These are phyloP conservation scores for Sinocyclocheilus anshuiensis DNA, from an alignment of 2,113 vertebrate genomes.

Conservation along the genomic window DNA sequence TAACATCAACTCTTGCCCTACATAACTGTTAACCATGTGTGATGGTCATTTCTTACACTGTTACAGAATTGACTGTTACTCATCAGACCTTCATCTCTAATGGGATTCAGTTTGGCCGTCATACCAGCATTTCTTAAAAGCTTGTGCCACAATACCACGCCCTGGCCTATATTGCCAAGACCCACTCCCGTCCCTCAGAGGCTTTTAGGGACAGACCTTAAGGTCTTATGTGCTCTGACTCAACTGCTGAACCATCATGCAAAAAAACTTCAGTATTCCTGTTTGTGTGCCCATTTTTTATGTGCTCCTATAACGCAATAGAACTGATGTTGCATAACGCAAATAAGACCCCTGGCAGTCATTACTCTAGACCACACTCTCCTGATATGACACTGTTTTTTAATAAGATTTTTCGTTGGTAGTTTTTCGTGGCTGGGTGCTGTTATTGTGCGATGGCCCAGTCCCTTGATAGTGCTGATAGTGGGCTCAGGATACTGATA, in stretches of 20 bases:
- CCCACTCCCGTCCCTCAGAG: background rate
- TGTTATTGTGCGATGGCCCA: slow-evolving; percentile 14
- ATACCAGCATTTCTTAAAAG: slow-evolving; percentile 45
- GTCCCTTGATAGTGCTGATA: background rate
- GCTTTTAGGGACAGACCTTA: background rate
- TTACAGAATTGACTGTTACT: slow-evolving; percentile 15
- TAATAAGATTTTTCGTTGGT: background rate
- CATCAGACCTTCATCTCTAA: slow-evolving; percentile 28
- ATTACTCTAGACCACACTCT: slow-evolving; percentile 24
- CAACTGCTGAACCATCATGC: background rate
- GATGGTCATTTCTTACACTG: background rate
- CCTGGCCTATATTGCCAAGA: background rate
- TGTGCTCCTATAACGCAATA: slow-evolving; percentile 29
- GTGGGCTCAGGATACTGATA: slow-evolving; percentile 8
- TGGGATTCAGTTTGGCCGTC: background rate
- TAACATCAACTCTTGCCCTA: slow-evolving; percentile 46
- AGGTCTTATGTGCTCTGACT: background rate
- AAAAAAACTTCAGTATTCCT: background rate
- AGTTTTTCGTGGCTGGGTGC: background rate
- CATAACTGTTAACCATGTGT: slow-evolving; percentile 24
- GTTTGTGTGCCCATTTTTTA: slow-evolving; percentile 15
- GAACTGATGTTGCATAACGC: slow-evolving; percentile 40
- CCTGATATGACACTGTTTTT: slow-evolving; percentile 40
- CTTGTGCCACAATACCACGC: background rate
- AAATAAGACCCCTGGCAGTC: slow-evolving; percentile 36